Base-by-base conservation (phyloP, 2,888 invertebrate genomes). In the Drosophila quinaria region DNA sequence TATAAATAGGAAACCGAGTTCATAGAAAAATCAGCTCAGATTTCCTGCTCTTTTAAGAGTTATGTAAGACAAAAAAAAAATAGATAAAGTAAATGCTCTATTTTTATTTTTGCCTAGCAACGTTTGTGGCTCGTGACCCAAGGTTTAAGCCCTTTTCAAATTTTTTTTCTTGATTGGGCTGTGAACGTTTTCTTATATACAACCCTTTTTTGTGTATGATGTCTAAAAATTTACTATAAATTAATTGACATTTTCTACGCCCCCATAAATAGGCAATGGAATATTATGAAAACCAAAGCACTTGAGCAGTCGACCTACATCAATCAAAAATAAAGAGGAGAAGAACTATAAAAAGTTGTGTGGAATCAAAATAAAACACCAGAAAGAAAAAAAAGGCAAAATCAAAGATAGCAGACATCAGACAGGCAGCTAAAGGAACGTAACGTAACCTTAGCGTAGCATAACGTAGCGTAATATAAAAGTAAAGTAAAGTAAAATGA, bases 361-460 rank as follows among this genome's bases (percentile, higher is more conserved):
- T 54, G 59, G 71, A 80, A 83, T 83, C 82, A 87, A 89, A 87
- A 87, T 87, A 87, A 87, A 89, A 73, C 63, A 66, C 74, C 62
- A 70, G 58, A 80, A 35, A 25, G 10, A 42, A 35, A 47, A 29
- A 44, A 54, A 17, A 60, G 51, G 41, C 19, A 72, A 80, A 86
- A 70, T 67, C 64, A 82, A 80, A 80, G 58, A 81, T 55, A 33
- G 39, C 33, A 41, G 49, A 8, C 37, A n/a, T 37, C 37, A 37
- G 37, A n/a, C 37, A n/a, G 37, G 33, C 47, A 29, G n/a, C 29
- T 17, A 42, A 44, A 50, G 50, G 46, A 56, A 55, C 56, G 56
- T 55, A 62, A 77, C 47, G 60, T 66, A 70, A 47, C 35, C 33
- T 39, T 59, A 51, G 39, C 63, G 41, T 50, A 22, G 47, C 42